Base-by-base conservation (phyloP, 2,888 invertebrate genomes). In the Yponomeuta evonymella region DNA sequence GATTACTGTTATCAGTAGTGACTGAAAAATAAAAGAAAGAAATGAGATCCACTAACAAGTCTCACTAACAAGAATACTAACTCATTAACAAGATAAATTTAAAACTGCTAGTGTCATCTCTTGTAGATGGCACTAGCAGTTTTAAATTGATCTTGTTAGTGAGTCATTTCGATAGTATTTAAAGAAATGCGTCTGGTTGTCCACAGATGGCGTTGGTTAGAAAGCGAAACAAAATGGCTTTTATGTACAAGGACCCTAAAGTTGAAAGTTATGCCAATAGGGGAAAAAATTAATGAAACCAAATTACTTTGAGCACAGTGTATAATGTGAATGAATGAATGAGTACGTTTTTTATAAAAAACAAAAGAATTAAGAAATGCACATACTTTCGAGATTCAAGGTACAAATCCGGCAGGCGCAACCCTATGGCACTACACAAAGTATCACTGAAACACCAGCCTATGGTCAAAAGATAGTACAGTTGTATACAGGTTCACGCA, bases 401-500 rank as follows among this genome's bases (percentile, higher is more conserved):
- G 8, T 8, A 43, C 43, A 43, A 43, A 43, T 43, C 0, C 9
- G 43, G 8, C 43, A 43, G 43, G 8, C 43, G 9, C 43, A 8
- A 8, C 43, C 6, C 43, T 43, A 43, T 43, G 9, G 6, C 43
- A 43, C 43, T 43, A 43, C 5, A 43, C 43, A 6, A 8, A 43
- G 43, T 43, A 43, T 8, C 6, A 43, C 43, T 43, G 43, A 43
- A 43, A 43, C 43, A 43, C 43, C 8, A 8, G 43, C 8, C 43
- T 43, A 43, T 43, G 8, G 43, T 43, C 8, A 67, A 71, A 73
- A 51, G 65, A 10, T 36, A 71, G 71, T 71, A 43, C 71, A 43
- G 72, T 72, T 70, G 71, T 70, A 68, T 70, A 73, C 33, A 68
- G 23, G 70, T 72, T 66, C 30, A 71, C 78, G 70, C 83, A 2